Conservation (phyloP, 1,140 invertebrate species). For the Atta colombica region DNA sequence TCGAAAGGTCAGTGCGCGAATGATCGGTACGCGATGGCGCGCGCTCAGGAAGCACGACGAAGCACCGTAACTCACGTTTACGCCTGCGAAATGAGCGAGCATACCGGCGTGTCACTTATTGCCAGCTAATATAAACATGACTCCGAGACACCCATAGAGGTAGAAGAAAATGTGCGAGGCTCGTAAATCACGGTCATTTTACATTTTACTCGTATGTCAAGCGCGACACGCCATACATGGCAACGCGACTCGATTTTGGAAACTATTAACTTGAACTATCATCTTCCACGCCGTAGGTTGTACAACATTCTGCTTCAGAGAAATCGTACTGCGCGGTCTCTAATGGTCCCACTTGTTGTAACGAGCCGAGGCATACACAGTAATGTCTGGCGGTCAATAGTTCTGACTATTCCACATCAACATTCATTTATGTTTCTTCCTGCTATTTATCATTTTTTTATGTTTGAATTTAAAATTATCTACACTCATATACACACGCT, state of each 20-base stretch:
- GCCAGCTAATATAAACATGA: slow-evolving; percentile 74
- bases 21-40: slow-evolving; percentile 17
- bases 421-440: slow-evolving; percentile 10
- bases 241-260: slow-evolving; percentile 36
- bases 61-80: slow-evolving; percentile 72
- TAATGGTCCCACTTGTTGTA: slow-evolving; percentile 32
- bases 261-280: slow-evolving; percentile 50
- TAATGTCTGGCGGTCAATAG: slow-evolving; percentile 29
- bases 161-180: slow-evolving; percentile 46
- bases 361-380: slow-evolving; percentile 17
- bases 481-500: not conserved
- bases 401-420: slow-evolving; percentile 18
- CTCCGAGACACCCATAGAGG: slow-evolving; percentile 67
- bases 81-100: slow-evolving; percentile 69
- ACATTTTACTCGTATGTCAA: slow-evolving; percentile 63
- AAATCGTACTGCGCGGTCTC: slow-evolving; percentile 37
- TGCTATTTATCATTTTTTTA: not conserved
- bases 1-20: slow-evolving; percentile 35
- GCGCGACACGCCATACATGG: not conserved
- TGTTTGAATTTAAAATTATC: slow-evolving; percentile 8
- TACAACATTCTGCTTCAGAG: slow-evolving; percentile 20
- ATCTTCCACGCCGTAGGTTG: not conserved
- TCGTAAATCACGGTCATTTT: slow-evolving; percentile 70
- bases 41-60: slow-evolving; percentile 61
- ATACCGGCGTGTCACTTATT: slow-evolving; percentile 73